These are phyloP conservation scores for Drosophila sucinea DNA, from an alignment of 1,140 invertebrate genomes.

Conservation along the genomic window DNA sequence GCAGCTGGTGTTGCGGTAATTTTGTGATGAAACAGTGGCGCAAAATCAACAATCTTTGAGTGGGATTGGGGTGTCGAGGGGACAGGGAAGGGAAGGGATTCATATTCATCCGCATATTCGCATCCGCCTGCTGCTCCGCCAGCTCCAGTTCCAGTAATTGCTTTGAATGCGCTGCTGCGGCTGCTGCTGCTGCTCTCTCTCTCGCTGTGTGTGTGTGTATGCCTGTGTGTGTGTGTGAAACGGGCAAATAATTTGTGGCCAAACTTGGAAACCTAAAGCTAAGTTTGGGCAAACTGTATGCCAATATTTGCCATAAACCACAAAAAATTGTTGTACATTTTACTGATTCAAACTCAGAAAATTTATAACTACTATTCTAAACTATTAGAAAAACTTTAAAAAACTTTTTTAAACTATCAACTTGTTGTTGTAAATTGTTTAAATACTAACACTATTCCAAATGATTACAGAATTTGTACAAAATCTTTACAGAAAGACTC, in stretches of 20 bases:
- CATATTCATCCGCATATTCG: constrained; percentile 45
- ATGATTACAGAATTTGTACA: no score
- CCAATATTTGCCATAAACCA: neutral
- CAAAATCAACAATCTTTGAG: constrained; percentile 84
- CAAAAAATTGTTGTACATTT: neutral
- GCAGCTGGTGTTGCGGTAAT: constrained; percentile 86
- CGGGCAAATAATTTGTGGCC: constrained; percentile 35
- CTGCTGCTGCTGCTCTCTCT: constrained; percentile 3
- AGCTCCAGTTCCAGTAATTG: constrained; percentile 53
- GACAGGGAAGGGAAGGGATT: constrained; percentile 31
- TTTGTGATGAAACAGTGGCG: constrained; percentile 85
- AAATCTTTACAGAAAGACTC: no score
- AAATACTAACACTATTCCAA: no score
- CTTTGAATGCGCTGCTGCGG: constrained; percentile 62
- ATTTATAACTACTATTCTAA: no score
- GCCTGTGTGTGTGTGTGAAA: constrained; percentile 9
- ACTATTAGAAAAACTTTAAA: no score
- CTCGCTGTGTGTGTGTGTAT: constrained; percentile 21
- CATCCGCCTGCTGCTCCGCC: constrained; percentile 48
- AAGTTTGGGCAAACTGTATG: neutral
- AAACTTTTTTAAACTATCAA: no score
- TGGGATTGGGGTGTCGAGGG: constrained; percentile 10
- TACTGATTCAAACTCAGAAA: no score
- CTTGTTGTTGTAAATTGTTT: no score
- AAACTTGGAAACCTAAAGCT: neutral